phyloP scores from a whole-genome alignment of 2,113 vertebrate genomes.

The Cariama cristata region DNA sequence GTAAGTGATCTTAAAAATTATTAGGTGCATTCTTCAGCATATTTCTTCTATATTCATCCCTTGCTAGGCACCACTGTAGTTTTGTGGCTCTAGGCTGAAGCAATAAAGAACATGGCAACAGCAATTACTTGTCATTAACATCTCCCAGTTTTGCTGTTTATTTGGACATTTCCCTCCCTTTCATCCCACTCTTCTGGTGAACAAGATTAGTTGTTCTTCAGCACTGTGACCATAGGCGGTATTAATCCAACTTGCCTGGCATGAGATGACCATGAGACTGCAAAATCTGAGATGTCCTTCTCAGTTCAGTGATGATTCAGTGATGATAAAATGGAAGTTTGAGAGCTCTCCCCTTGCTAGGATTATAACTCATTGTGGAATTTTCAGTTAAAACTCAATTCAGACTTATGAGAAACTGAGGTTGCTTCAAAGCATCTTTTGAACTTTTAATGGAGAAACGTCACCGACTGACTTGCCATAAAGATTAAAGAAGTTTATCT shows the following conservation, averaged over 20 bases:
- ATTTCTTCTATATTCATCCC: background rate
- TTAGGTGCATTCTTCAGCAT: background rate
- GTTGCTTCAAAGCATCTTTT: background rate
- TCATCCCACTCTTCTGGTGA: background rate
- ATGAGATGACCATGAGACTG: background rate
- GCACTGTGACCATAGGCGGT: background rate
- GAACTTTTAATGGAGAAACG: background rate
- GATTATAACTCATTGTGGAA: background rate
- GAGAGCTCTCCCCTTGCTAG: background rate
- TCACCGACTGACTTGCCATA: background rate
- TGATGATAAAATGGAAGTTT: background rate
- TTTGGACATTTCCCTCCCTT: background rate
- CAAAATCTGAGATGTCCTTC: constrained; percentile 25
- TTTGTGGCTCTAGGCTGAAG: background rate
- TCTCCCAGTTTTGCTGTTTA: background rate
- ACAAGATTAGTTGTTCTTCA: background rate
- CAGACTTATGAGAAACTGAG: background rate
- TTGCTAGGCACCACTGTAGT: background rate
- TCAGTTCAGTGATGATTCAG: constrained; percentile 22
- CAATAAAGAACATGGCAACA: background rate
- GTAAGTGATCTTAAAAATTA: background rate
- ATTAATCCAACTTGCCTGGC: background rate
- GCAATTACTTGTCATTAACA: background rate
- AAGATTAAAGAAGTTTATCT: background rate
- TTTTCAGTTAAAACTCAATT: background rate